Percentiles rank a stretch among this genome's conserved stretches.
Conservation (phyloP, 2,888 invertebrate genomes). For the Plutella xylostella region DNA sequence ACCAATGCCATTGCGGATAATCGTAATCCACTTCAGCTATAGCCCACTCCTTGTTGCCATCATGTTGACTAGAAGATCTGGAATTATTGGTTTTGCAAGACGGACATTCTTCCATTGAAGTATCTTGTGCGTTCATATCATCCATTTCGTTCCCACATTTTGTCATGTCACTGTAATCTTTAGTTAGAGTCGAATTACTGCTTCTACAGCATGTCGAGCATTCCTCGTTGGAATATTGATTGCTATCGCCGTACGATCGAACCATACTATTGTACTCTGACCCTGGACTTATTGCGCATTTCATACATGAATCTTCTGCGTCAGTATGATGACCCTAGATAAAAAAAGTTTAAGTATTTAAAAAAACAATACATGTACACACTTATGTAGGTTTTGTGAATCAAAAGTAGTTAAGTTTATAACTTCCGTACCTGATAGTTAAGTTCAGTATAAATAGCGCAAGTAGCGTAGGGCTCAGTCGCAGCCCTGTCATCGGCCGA, state of each 20-base stretch:
- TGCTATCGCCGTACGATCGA: constrained; percentile 54
- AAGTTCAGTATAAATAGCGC: constrained; percentile 70
- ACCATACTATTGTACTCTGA: constrained; percentile 68
- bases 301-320: constrained; percentile 65
- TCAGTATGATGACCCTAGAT: constrained; percentile 59
- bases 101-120: constrained; percentile 58
- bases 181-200: constrained; percentile 57
- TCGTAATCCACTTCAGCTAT: constrained; percentile 60
- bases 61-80: constrained; percentile 57
- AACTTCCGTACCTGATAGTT: constrained; percentile 44
- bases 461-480: constrained; percentile 81
- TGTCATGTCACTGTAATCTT: constrained; percentile 64
- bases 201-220: constrained; percentile 61
- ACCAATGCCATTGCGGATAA: constrained; percentile 64
- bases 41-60: constrained; percentile 52
- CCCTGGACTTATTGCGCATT: constrained; percentile 66
- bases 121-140: constrained; percentile 38
- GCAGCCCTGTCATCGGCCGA: constrained; percentile 50
- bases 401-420: not conserved
- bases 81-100: constrained; percentile 60
- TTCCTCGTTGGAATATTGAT: constrained; percentile 61
- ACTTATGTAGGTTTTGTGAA: too few species aligned
- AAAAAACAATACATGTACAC: too few species aligned
- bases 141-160: constrained; percentile 58
- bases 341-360: constrained; percentile 10